Evolutionary conservation across 2,888 invertebrate species (phyloP).

Genomic region (Nudaria mundana): DNA sequence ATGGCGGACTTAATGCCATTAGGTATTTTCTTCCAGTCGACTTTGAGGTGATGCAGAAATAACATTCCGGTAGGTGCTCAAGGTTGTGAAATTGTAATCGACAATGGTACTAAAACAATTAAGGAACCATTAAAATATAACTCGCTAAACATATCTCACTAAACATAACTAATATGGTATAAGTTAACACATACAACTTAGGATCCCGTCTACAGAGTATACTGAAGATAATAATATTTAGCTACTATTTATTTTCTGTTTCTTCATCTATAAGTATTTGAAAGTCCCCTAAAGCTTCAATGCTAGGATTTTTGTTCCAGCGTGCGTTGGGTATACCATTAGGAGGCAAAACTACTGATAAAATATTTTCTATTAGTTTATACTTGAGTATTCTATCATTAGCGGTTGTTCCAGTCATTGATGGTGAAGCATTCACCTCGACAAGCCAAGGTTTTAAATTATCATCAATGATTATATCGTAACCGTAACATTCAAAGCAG

Average conservation of each 20-base stretch:
- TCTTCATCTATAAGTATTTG: slow-evolving; percentile 93
- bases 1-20: too few species aligned
- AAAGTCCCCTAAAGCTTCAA: slow-evolving; percentile 90
- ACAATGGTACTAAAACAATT: too few species aligned
- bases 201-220: too few species aligned
- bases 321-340: slow-evolving; percentile 93
- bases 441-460: slow-evolving; percentile 96
- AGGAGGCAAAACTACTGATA: slow-evolving; percentile 94
- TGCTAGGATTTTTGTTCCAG: slow-evolving; percentile 90
- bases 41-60: too few species aligned
- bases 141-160: too few species aligned
- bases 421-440: slow-evolving; percentile 98
- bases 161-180: too few species aligned
- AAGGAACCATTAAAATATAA: too few species aligned
- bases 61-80: too few species aligned
- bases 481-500: slow-evolving; percentile 97
- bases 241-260: slow-evolving; percentile 1
- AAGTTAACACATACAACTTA: too few species aligned
- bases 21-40: too few species aligned
- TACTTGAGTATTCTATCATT: slow-evolving; percentile 97
- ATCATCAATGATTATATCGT: slow-evolving; percentile 97
- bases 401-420: slow-evolving; percentile 95
- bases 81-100: too few species aligned
- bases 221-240: too few species aligned
- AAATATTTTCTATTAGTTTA: slow-evolving; percentile 95